Conservation (phyloP, 2,888 invertebrate genomes). For the Amblyjoppa fuscipennis region DNA sequence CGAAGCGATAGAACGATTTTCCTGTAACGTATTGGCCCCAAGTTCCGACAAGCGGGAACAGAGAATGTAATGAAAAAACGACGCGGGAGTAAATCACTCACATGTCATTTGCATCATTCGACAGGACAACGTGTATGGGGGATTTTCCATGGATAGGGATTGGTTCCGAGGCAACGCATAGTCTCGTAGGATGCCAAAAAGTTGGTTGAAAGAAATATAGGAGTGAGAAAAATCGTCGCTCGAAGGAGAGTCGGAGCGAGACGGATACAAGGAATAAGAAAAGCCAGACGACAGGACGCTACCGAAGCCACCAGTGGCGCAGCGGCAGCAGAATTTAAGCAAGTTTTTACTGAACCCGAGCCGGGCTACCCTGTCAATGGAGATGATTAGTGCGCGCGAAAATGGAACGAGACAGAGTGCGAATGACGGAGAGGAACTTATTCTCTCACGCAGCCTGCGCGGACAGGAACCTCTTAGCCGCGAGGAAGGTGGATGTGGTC, state of each 20-base stretch:
- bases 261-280: constrained; percentile 49
- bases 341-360: constrained; percentile 79
- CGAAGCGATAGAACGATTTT: background rate
- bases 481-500: background rate
- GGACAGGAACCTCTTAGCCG: constrained; percentile 72
- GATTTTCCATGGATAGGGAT: constrained; percentile 25
- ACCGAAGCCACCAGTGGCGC: constrained; percentile 52
- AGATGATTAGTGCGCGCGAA: constrained; percentile 82
- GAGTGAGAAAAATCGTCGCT: constrained; percentile 60
- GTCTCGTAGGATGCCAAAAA: constrained; percentile 56
- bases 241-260: constrained; percentile 25
- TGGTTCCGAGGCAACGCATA: constrained; percentile 13
- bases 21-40: background rate
- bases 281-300: constrained; percentile 43
- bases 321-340: constrained; percentile 80
- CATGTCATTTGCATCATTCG: constrained; percentile 82
- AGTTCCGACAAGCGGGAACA: constrained; percentile 15
- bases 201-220: constrained; percentile 29
- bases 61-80: constrained; percentile 76
- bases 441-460: constrained; percentile 67
- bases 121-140: constrained; percentile 49
- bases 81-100: constrained; percentile 81
- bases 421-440: constrained; percentile 34
- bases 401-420: constrained; percentile 79
- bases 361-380: constrained; percentile 78